Conservation (phyloP, 2,888 invertebrate genomes). For the Acronicta leporina region DNA sequence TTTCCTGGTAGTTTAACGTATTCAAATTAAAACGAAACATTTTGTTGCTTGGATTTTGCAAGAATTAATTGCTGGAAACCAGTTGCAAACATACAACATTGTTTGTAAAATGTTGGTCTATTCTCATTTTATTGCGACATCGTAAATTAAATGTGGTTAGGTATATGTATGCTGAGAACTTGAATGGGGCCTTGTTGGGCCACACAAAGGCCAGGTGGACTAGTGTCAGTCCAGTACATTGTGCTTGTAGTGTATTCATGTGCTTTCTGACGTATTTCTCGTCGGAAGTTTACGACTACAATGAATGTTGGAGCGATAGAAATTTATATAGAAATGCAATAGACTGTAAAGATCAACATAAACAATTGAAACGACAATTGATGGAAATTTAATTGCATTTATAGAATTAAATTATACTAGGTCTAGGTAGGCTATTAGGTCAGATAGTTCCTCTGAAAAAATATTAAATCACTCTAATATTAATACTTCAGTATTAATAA, state of each 20-base stretch:
- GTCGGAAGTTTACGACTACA: conserved; percentile 42
- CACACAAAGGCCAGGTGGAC: conserved; percentile 43
- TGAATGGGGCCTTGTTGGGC: conserved; percentile 30
- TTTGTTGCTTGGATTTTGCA: conserved; percentile 5
- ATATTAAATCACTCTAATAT: too few species aligned
- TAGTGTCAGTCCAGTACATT: conserved; percentile 33
- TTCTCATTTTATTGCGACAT: conserved; percentile 34
- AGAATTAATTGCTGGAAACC: conserved; percentile 1
- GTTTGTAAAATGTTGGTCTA: conserved; percentile 8
- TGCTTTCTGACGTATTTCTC: conserved; percentile 32
- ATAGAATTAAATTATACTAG: too few species aligned
- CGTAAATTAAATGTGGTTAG: conserved; percentile 21
- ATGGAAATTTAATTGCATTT: too few species aligned
- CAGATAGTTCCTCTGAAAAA: too few species aligned
- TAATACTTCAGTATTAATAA: too few species aligned
- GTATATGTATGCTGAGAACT: conserved; percentile 1
- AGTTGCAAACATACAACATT: conserved; percentile 17
- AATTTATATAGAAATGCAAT: conserved; percentile 31
- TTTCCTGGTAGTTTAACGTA: background rate
- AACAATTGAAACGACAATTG: background rate
- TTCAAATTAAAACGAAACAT: conserved; percentile 27
- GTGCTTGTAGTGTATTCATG: conserved; percentile 40
- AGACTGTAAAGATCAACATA: conserved; percentile 21
- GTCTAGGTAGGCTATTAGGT: too few species aligned
- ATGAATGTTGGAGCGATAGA: conserved; percentile 20